Base-by-base conservation (phyloP, 2,888 invertebrate species). In the Lycophotia porphyrea region DNA sequence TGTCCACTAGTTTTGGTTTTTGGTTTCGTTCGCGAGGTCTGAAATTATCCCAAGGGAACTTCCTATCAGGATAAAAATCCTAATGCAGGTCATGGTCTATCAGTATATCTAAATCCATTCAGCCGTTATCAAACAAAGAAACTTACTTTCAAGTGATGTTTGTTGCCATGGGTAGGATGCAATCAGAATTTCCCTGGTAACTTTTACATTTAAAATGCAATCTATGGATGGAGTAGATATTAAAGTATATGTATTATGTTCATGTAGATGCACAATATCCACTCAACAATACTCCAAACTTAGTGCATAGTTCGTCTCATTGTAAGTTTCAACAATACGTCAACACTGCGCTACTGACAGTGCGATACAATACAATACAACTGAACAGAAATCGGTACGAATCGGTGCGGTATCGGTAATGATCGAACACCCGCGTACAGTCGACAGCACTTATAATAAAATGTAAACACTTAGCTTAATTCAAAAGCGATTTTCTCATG, bases 281-380 rank as follows among this genome's bases (percentile, higher is more conserved):
- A 11, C n/a, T 31, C 55, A 18, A 8, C 18, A 49, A 34, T 34
- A n/a, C 18, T 34, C 5, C 18, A 49, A 34, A 34, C 2, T 66
- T 66, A 7, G 47, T 58, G 58, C 18, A 58, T 18, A 58, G 18
- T 31, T 27, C 24, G 39, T 21, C 9, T 21, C 42, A 78, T 68
- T 68, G 70, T 44, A 61, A 79, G 49, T 76, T 78, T 27, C 1
- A 24, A 49, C 60, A 76, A 60, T 27, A 77, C 44, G 11, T 5
- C 31, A 24, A 9, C 39, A 58, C 39, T 18, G 31, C 71, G 31
- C 52, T 11, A 18, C 11, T 9, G 49, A 24, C 70, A 31, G 9
- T 21, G 27, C 18, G 27, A 31, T 11, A 31, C 58, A 52, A 52
- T 21, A 27, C 18, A 18, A 31, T 11, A 31, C 58, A 52, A 52